Conservation (phyloP, 2,113 vertebrate species). For the Corythaixoides concolor region DNA sequence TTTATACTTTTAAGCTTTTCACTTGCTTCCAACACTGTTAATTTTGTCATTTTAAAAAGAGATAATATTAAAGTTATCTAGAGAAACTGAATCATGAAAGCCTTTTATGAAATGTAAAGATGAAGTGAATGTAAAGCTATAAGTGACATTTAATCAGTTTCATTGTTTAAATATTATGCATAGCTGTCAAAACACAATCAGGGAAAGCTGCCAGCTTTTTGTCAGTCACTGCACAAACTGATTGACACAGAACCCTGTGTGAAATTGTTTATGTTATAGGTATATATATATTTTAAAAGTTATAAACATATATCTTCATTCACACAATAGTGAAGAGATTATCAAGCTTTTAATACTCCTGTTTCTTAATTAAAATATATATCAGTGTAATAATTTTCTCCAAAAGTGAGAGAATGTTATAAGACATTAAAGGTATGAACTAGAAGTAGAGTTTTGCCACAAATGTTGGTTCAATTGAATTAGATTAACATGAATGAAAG, state of each 20-base stretch:
- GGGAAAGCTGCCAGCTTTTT: background rate
- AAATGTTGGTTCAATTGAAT: background rate
- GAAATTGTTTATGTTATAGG: background rate
- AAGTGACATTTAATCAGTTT: background rate
- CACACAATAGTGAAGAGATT: background rate
- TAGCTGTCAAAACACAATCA: background rate
- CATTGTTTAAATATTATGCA: constrained; percentile 20
- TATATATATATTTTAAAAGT: background rate
- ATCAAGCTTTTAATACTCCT: background rate
- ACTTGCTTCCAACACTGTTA: background rate
- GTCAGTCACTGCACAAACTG: background rate
- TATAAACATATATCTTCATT: background rate
- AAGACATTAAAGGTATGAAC: background rate
- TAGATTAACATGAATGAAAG: background rate
- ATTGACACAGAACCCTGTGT: background rate
- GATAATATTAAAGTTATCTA: background rate
- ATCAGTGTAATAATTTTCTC: background rate
- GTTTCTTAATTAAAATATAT: background rate
- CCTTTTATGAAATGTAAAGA: background rate
- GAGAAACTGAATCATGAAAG: background rate
- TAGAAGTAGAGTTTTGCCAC: background rate
- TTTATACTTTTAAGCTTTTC: background rate
- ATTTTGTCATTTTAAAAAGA: background rate
- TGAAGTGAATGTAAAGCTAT: background rate
- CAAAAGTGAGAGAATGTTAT: background rate